Evolutionary conservation across 1,140 invertebrate genomes (phyloP).

Genomic region (Littorina saxatilis): DNA sequence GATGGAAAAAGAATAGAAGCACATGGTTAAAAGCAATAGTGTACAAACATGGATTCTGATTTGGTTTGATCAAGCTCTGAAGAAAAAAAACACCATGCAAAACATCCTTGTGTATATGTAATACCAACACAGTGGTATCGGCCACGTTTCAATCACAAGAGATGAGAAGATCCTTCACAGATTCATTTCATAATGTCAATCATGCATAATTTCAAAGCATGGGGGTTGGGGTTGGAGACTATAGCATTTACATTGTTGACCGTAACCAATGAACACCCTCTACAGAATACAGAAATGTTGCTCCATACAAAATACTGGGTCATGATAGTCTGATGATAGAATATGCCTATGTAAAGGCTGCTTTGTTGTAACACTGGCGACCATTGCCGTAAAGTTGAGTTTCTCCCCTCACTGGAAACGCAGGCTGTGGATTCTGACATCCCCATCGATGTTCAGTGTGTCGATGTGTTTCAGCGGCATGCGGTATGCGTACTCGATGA

Average conservation of each 20-base stretch:
- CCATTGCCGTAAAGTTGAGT: background rate
- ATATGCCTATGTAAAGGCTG: background rate
- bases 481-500: constrained; percentile 57
- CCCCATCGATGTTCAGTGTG: constrained; percentile 53
- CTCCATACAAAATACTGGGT: background rate
- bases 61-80: too few species aligned
- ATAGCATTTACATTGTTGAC: background rate
- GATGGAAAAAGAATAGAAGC: too few species aligned
- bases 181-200: background rate
- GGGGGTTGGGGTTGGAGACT: too few species aligned
- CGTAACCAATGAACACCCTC: background rate
- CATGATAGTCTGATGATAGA: background rate
- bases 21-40: too few species aligned
- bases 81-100: too few species aligned
- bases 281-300: background rate
- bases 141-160: background rate
- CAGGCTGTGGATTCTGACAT: constrained; percentile 55
- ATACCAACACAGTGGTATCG: background rate
- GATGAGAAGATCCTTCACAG: background rate
- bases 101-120: background rate
- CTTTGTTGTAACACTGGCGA: background rate
- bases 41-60: too few species aligned
- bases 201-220: background rate
- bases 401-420: constrained; percentile 52
- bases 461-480: constrained; percentile 51